phyloP scores from a whole-genome alignment of 2,797 vertebrate genomes.

The Muscicapa comitata region DNA sequence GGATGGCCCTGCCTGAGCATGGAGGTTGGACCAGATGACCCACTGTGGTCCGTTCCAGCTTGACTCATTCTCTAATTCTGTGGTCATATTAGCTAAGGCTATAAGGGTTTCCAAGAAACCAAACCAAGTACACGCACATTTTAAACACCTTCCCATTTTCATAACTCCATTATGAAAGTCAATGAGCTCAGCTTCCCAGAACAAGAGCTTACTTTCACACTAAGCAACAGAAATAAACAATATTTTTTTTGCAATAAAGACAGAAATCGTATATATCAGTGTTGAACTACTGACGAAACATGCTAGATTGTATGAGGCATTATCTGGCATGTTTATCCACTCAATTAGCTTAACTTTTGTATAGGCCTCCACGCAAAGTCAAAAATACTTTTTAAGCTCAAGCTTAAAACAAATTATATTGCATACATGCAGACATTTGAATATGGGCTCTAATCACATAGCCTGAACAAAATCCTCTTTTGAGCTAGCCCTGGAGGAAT shows the following conservation, averaged over 20 bases:
- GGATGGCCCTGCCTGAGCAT: not conserved
- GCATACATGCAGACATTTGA: not conserved
- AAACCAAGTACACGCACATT: not conserved
- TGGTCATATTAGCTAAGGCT: not conserved
- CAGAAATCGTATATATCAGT: not conserved
- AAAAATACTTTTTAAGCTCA: not conserved
- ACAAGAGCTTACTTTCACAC: not conserved
- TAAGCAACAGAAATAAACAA: not conserved
- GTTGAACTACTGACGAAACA: not conserved
- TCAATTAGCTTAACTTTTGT: not conserved
- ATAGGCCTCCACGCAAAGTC: not conserved
- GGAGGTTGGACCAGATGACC: not conserved
- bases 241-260: not conserved
- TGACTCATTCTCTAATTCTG: not conserved
- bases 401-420: not conserved
- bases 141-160: not conserved
- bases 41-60: not conserved
- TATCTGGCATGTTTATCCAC: not conserved
- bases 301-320: not conserved
- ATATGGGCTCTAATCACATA: not conserved
- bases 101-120: not conserved
- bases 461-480: not conserved
- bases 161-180: not conserved
- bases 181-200: not conserved
- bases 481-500: not conserved